Base-by-base conservation (phyloP, 2,888 invertebrate species). In the Papilio protenor region DNA sequence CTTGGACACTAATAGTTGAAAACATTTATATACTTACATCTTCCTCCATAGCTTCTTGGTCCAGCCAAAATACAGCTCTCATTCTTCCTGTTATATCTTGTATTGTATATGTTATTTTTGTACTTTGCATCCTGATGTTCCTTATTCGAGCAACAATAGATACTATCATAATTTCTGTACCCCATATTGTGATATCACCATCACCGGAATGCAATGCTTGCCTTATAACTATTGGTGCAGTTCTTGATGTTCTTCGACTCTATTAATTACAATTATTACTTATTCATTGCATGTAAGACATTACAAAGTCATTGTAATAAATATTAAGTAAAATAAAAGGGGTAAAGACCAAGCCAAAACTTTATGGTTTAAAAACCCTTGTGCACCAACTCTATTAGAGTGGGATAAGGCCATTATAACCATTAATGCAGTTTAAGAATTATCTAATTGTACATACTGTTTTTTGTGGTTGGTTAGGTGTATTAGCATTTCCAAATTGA, bases 51-150 rank as follows among this genome's bases (percentile, higher is more conserved):
- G 92, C 88, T 78, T 95, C 95, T 82, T 94, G 93, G 81, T 95
- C 95, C 74, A 94, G 82, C 95, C 95, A 95, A 27, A 94, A 83
- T 23, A 95, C 93, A 76, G 95, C 94, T 82, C 89, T 87, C 95
- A 95, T 95, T 79, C 93, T 89, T 0, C 95, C 95, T 1, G 95
- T 95, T 40, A 95, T 94, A 81, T 95, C 95, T 84, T 95, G 94
- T 81, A 95, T 91, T 64, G 93, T 95, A 78, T 95, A 95, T 61
- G 94, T 94, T 33, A 95, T 94, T 86, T 95, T 95, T 1, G 93
- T 94, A 82, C 95, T 95, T 80, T 95, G 95, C 83, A 94, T 88
- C 66, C 91, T 86, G 59, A 95, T 94, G 79, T 93, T 94, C 66
- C 89, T 86, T 1, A 95, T 84, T 73, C 94, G 86, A 40, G 94